These are phyloP conservation scores for Apotomis betuletana DNA, from an alignment of 2,888 invertebrate genomes.

Conservation along the genomic window DNA sequence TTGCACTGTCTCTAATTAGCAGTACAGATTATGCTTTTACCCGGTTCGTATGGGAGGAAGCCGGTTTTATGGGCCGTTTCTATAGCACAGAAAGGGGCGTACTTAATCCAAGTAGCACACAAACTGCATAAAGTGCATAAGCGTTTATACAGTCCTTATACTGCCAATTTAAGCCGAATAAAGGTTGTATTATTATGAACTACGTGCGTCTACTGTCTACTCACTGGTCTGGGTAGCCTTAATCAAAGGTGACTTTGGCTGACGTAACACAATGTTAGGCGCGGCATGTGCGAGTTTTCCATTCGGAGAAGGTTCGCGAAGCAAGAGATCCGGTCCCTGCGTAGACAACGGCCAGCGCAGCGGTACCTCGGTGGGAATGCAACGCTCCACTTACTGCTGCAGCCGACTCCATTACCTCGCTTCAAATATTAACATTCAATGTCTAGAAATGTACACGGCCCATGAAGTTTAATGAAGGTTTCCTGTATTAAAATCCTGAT, in stretches of 20 bases:
- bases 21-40: slow-evolving; percentile 43
- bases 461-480: slow-evolving; percentile 22
- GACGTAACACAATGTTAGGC: slow-evolving; percentile 10
- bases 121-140: too few species aligned
- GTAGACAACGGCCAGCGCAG: slow-evolving; percentile 60
- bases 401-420: slow-evolving; percentile 50
- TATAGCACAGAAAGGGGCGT: too few species aligned
- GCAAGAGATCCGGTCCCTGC: slow-evolving; percentile 65
- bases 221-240: background rate
- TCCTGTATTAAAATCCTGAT: slow-evolving; percentile 21
- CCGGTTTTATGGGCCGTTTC: background rate
- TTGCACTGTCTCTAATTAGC: slow-evolving; percentile 32
- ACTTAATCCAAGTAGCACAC: too few species aligned
- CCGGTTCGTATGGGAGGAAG: slow-evolving; percentile 2
- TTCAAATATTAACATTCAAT: slow-evolving; percentile 32
- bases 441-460: slow-evolving; percentile 15
- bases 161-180: too few species aligned
- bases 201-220: background rate
- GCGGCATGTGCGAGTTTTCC: slow-evolving; percentile 4
- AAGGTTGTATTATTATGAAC: background rate
- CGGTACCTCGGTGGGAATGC: slow-evolving; percentile 75
- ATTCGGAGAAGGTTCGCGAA: slow-evolving; percentile 63
- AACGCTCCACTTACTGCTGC: slow-evolving; percentile 72
- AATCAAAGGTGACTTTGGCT: slow-evolving; percentile 18
- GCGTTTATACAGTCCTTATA: too few species aligned